A percentile compares a stretch with the other conserved stretches of the same genome.
phyloP scores from a whole-genome alignment of 2,113 vertebrate genomes.

The Cyprinodon variegatus region DNA sequence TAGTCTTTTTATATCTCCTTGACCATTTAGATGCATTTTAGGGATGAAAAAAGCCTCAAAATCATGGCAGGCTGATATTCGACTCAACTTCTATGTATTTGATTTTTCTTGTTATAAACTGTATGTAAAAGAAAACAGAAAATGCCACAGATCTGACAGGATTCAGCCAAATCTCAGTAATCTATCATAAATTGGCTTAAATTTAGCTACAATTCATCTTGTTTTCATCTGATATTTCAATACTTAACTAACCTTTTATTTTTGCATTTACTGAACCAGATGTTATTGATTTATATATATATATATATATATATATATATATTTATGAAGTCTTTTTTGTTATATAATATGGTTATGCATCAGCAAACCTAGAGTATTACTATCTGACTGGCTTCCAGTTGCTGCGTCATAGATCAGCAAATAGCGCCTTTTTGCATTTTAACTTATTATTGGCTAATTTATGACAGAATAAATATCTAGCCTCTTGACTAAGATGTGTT shows the following conservation, averaged over 20 bases:
- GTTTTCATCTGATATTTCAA: background rate
- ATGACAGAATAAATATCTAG: background rate
- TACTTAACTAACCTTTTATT: background rate
- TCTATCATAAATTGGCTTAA: background rate
- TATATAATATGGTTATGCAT: background rate
- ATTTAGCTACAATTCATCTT: background rate
- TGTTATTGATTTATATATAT: background rate
- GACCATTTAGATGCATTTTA: background rate
- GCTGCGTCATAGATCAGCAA: background rate
- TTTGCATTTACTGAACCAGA: background rate
- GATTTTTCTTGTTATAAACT: background rate
- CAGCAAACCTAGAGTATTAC: background rate
- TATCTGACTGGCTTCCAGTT: background rate
- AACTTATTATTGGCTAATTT: background rate
- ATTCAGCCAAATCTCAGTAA: background rate
- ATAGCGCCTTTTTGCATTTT: background rate
- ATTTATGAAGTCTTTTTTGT: too few species aligned
- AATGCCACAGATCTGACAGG: background rate
- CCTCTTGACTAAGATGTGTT: background rate
- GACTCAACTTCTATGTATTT: background rate
- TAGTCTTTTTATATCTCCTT: slow-evolving; percentile 25
- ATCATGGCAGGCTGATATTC: background rate
- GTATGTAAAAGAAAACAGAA: background rate
- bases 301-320: background rate
- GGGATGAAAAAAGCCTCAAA: too few species aligned